phyloP scores from a whole-genome alignment of 1,140 invertebrate species.

The Drosophila sp. region DNA sequence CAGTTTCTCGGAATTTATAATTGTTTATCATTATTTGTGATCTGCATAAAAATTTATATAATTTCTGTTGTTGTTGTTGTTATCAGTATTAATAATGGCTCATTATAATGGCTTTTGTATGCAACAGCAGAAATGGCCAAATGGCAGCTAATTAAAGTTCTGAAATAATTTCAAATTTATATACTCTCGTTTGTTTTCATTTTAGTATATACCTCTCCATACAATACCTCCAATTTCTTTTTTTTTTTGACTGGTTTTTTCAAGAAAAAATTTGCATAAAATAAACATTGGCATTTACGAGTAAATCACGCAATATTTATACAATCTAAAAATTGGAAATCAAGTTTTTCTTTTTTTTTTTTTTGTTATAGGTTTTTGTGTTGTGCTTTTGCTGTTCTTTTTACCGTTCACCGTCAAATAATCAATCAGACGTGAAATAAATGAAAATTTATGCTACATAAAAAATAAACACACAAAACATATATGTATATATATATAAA shows the following conservation, averaged over 20 bases:
- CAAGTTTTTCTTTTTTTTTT: not conserved
- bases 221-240: not conserved
- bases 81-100: conserved; percentile 36
- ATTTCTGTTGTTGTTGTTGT: not conserved
- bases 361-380: not conserved
- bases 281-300: conserved; percentile 74
- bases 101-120: conserved; percentile 40
- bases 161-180: conserved; percentile 74
- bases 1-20: conserved; percentile 1
- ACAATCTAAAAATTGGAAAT: conserved; percentile 32
- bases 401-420: conserved; percentile 40
- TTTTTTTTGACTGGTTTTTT: conserved; percentile 35
- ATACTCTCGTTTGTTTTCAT: conserved; percentile 39
- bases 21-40: conserved; percentile 4
- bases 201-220: not conserved
- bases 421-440: conserved; percentile 78
- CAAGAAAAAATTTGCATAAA: conserved; percentile 69
- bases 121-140: conserved; percentile 48
- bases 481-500: conserved; percentile 27
- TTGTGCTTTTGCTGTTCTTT: not conserved
- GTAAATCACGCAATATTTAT: conserved; percentile 70
- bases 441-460: conserved; percentile 58
- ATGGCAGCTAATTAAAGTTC: conserved; percentile 74
- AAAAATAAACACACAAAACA: conserved; percentile 24
- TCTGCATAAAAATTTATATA: conserved; percentile 12